A percentile compares a stretch with the other conserved stretches of the same genome.
Evolutionary conservation across 2,888 invertebrate genomes (phyloP).

Genomic region (Pyrocoelia pectoralis): DNA sequence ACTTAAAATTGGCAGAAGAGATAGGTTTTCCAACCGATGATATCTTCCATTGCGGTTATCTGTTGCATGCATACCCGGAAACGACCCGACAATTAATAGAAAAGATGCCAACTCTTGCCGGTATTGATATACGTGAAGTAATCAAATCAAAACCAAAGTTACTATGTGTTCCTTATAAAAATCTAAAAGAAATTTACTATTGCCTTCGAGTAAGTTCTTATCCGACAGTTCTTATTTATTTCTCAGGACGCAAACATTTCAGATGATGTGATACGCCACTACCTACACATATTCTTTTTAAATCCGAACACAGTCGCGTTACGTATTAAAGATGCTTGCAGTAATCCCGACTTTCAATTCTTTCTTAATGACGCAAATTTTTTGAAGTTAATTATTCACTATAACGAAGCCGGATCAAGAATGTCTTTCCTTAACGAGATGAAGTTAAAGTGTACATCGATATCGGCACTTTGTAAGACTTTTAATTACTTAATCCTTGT

Average conservation of each 20-base stretch:
- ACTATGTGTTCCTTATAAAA: conserved; percentile 66
- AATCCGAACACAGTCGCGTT: conserved; percentile 65
- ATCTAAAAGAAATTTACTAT: conserved; percentile 64
- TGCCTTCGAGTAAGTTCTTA: conserved; percentile 59
- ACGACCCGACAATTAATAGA: conserved; percentile 66
- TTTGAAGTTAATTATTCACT: conserved; percentile 61
- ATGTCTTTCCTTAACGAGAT: conserved; percentile 63
- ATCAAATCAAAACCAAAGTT: conserved; percentile 69
- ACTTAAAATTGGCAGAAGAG: conserved; percentile 65
- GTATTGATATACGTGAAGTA: conserved; percentile 64
- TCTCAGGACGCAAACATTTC: conserved; percentile 66
- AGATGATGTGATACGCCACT: conserved; percentile 62
- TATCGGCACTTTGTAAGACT: conserved; percentile 59
- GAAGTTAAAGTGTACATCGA: conserved; percentile 61
- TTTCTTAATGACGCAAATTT: conserved; percentile 69
- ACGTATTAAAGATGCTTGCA: conserved; percentile 65
- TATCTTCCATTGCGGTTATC: conserved; percentile 67
- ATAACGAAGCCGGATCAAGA: conserved; percentile 61
- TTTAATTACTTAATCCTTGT: too few relatives aligned
- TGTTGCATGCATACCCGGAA: conserved; percentile 67
- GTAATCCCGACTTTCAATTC: conserved; percentile 68
- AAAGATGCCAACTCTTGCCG: conserved; percentile 64
- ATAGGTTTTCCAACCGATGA: conserved; percentile 64
- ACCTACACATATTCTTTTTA: conserved; percentile 67
- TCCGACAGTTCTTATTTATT: neutral